Percentiles rank a stretch among this genome's conserved stretches.
Evolutionary conservation across 2,888 invertebrate species (phyloP).

Genomic region (Plusia festucae): DNA sequence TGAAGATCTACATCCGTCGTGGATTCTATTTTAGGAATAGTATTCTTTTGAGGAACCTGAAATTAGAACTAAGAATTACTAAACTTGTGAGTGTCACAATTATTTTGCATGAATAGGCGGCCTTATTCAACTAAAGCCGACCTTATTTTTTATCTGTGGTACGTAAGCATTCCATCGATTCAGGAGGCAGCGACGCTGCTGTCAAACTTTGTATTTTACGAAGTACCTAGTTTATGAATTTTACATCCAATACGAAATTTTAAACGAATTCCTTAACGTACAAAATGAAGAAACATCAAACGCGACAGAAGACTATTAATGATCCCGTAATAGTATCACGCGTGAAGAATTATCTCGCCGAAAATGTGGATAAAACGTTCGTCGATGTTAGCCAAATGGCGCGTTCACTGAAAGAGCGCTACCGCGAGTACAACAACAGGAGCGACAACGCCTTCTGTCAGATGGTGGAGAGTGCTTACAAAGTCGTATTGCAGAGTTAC

Average conservation of each 20-base stretch:
- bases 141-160: constrained; percentile 61
- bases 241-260: constrained; percentile 42
- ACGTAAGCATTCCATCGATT: constrained; percentile 75
- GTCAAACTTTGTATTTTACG: constrained; percentile 74
- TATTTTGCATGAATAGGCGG: constrained; percentile 33
- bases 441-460: constrained; percentile 94
- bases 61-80: constrained; percentile 36
- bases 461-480: constrained; percentile 93
- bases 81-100: constrained; percentile 12
- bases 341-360: constrained; percentile 93
- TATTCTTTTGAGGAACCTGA: constrained; percentile 69
- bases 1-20: constrained; percentile 75
- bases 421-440: constrained; percentile 94
- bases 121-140: constrained; percentile 33
- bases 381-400: constrained; percentile 96
- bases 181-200: constrained; percentile 70
- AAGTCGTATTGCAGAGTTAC: constrained; percentile 92
- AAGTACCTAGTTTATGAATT: constrained; percentile 58
- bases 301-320: constrained; percentile 83
- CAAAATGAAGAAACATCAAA: constrained; percentile 87
- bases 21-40: constrained; percentile 72
- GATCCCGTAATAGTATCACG: constrained; percentile 90
- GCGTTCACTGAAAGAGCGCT: constrained; percentile 92
- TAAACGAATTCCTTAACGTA: constrained; percentile 29
- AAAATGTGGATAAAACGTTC: constrained; percentile 94